Base-by-base conservation (phyloP, 2,888 invertebrate species). In the Chymomyza fuscimana region DNA sequence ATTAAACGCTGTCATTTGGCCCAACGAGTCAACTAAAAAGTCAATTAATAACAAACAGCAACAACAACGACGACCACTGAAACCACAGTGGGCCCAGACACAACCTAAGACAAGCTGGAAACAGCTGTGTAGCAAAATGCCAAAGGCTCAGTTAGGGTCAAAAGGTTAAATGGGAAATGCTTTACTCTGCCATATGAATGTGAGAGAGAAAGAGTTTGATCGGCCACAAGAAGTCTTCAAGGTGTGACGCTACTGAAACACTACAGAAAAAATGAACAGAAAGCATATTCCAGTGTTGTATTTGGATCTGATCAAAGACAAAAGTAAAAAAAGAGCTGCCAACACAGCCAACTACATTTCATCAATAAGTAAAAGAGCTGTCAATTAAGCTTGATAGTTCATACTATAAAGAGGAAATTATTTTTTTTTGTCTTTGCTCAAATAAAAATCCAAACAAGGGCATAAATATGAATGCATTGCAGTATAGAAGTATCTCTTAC, bases 21-120 rank as follows among this genome's bases (percentile, higher is more conserved):
- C 69, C 76, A 71, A 76, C 82, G 65, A 85, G 88, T 88, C 85
- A 85, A 88, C 87, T 87, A 81, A 85, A 88, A 88, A 85, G 85
- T 88, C 85, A 88, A 85, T 88, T 85, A 85, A 85, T 87, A 88
- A 85, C 86, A 80, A 65, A 63, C 82, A 76, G 22, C 60, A 70
- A 10, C 70, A 66, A 62, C 63, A 71, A 46, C 36, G 62, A 69
- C 61, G 70, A 52, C 64, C 9, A 40, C 40, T 40, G 5, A 1
- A 7, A 46, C 40, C 40, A 62, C 65, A 54, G 9, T 52, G 74
- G n/a, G 52, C 63, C 63, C 62, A 61, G 62, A 40, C 62, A 71
- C 67, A 56, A 69, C 50, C 50, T 56, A 65, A 65, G 62, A 62
- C 54, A 51, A 63, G 69, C 73, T 73, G 73, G 54, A 32, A 68